Conservation (phyloP, 64 coral and sea anemone species). For the Montipora sp. region DNA sequence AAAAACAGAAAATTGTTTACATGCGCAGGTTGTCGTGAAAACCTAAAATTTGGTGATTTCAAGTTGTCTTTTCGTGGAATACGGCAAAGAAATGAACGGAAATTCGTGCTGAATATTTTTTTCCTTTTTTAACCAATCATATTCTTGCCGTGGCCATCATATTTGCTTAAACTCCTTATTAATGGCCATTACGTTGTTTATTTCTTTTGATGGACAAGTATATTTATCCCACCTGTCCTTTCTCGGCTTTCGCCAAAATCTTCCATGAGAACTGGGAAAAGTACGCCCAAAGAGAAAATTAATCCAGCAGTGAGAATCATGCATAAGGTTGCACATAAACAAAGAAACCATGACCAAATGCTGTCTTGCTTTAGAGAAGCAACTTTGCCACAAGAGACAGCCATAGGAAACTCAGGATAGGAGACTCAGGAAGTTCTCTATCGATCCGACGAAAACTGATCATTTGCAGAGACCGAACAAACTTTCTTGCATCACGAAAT, state of each 20-base stretch:
- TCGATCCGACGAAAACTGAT: background rate
- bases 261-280: conserved; percentile 23
- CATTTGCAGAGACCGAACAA: background rate
- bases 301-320: conserved; percentile 8
- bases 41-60: too few species aligned
- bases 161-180: too few species aligned
- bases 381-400: background rate
- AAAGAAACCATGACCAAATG: conserved; percentile 36
- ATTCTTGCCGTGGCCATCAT: too few species aligned
- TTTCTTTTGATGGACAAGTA: background rate
- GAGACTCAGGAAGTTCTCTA: background rate
- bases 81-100: too few species aligned
- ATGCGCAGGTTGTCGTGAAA: too few species aligned
- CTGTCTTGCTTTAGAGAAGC: conserved; percentile 36
- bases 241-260: conserved; percentile 25
- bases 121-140: too few species aligned
- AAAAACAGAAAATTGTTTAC: too few species aligned
- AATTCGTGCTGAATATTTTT: too few species aligned
- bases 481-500: too few species aligned
- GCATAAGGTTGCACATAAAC: conserved; percentile 3
- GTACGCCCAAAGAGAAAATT: background rate
- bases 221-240: background rate
- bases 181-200: too few species aligned
- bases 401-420: background rate
- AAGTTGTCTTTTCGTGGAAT: too few species aligned